Evolutionary conservation across 2,113 vertebrate genomes (phyloP).

Genomic region (Tichodroma muraria): DNA sequence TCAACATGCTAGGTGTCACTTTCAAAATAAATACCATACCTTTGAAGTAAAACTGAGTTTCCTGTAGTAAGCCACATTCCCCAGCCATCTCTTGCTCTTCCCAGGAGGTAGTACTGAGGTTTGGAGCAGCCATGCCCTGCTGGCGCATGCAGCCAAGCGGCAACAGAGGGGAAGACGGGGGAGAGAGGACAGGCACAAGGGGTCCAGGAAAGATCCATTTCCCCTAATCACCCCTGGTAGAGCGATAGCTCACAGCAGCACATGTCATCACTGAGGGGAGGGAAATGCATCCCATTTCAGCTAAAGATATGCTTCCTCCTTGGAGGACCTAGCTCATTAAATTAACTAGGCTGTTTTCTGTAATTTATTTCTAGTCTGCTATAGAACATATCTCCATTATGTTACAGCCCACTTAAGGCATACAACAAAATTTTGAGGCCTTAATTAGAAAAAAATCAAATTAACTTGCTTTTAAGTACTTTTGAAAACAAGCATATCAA

Average conservation of each 20-base stretch:
- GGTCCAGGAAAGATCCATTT: background rate
- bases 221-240: background rate
- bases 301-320: background rate
- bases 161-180: background rate
- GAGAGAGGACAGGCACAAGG: background rate
- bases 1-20: background rate
- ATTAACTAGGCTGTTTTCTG: background rate
- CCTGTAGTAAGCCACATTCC: background rate
- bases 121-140: background rate
- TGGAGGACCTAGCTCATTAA: background rate
- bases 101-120: background rate
- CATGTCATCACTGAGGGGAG: background rate
- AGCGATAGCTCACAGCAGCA: background rate
- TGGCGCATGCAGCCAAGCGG: background rate
- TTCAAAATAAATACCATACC: conserved; percentile 25
- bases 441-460: background rate
- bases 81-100: background rate
- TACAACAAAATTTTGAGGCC: background rate
- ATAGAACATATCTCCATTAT: background rate
- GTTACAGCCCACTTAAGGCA: background rate
- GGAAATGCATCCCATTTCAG: background rate
- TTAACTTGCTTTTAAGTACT: background rate
- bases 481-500: background rate
- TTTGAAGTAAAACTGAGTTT: background rate
- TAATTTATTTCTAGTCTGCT: background rate